Conservation (phyloP, 2,888 invertebrate species). For the Ophioninae sp. region DNA sequence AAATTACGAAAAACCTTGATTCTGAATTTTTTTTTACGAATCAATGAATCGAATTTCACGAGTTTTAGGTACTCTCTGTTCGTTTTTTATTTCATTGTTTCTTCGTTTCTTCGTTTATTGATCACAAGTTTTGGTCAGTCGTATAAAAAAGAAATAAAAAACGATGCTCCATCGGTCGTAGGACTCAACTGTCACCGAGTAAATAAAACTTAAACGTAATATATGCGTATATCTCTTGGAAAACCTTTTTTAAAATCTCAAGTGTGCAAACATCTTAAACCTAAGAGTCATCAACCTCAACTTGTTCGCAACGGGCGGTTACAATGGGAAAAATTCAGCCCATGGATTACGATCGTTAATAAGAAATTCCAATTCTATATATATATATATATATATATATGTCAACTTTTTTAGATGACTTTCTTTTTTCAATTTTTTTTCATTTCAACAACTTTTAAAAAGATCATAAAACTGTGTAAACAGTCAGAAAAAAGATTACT, state of each 20-base stretch:
- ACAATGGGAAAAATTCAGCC: too few relatives aligned
- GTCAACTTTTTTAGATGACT: too few relatives aligned
- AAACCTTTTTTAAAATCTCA: conserved; percentile 7
- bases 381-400: too few relatives aligned
- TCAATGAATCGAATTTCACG: neutral
- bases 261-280: neutral
- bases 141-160: conserved; percentile 34
- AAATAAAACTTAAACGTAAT: conserved; percentile 27
- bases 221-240: conserved; percentile 8
- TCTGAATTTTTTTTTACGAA: conserved; percentile 40
- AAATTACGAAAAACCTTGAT: conserved; percentile 43
- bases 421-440: neutral
- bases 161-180: conserved; percentile 16
- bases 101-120: conserved; percentile 22
- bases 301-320: too few relatives aligned
- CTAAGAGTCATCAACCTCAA: neutral
- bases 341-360: neutral
- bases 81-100: neutral
- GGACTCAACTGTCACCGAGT: conserved; percentile 17
- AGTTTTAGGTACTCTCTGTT: neutral
- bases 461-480: too few relatives aligned
- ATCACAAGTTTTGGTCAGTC: neutral
- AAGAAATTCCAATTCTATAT: too few relatives aligned
- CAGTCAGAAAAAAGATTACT: too few relatives aligned
- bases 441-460: neutral